Evolutionary conservation across 2,797 vertebrate species (phyloP), one percentile per base, ranked within the genome.

Genomic region (Sebastolobus alascanus): DNA sequence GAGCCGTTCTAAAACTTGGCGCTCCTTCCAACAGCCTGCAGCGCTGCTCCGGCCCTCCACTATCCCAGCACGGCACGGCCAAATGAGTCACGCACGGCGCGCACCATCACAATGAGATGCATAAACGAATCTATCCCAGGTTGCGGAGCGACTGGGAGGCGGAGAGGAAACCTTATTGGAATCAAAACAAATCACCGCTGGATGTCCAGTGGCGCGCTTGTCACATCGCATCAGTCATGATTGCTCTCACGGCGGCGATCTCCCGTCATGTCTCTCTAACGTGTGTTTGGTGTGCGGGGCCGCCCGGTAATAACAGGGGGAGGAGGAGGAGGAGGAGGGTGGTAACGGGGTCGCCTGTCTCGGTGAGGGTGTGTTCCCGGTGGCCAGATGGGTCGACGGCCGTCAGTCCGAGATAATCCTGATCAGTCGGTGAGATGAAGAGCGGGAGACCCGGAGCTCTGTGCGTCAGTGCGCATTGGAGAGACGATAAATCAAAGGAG

Each of bases 401-500:
- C 76, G 77, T 77, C 79, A 80, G 73, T 79, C 79, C 4, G 46
- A 54, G 74, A 70, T 86, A 77, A 88, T 84, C 87, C 86, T 65
- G 78, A 85, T 88, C 81, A 82, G 84, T 84, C 70, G 75, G 66
- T 63, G 86, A 84, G 88, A 85, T 90, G 91, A 86, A 4, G 77
- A 85, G 80, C 77, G 60, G 79, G 87, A 80, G 82, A 88, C 90
- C 89, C 91, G 82, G 86, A 87, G 91, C 86, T 84, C 25, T 78
- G 92, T 85, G 92, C 87, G 90, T 94, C 93, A 91, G 84, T 92
- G 90, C 88, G 90, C 90, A 92, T 90, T 90, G 92, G 92, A 87
- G 82, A 82, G 88, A 87, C 86, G 83, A 94, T 95, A 94, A 94
- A 95, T 95, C 93, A 94, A 85, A 89, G 5, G 55, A 50, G 46